These are phyloP conservation scores for Pogonognathellus flavescens DNA, from an alignment of 1,140 invertebrate genomes.

Conservation along the genomic window DNA sequence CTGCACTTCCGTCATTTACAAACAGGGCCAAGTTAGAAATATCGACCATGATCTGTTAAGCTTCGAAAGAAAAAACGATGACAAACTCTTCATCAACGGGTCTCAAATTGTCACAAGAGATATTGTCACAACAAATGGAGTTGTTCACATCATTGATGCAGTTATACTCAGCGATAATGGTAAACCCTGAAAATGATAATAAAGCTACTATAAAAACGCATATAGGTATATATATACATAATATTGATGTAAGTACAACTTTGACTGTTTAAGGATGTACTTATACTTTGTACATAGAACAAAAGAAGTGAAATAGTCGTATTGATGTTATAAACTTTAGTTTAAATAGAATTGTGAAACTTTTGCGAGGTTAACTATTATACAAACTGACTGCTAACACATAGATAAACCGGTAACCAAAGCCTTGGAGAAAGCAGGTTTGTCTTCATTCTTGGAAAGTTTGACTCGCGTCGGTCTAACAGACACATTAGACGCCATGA, in stretches of 20 bases:
- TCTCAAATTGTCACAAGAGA: constrained; percentile 71
- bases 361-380: too few species aligned
- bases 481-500: constrained; percentile 69
- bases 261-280: too few species aligned
- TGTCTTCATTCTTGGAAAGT: constrained; percentile 70
- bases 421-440: constrained; percentile 69
- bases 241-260: too few species aligned
- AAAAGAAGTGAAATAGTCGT: too few species aligned
- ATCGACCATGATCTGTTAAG: constrained; percentile 68
- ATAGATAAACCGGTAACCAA: constrained; percentile 69
- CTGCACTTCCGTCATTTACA: constrained; percentile 74
- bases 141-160: constrained; percentile 74
- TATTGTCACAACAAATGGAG: constrained; percentile 74
- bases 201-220: too few species aligned
- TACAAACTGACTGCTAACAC: too few species aligned
- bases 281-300: too few species aligned
- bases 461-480: constrained; percentile 70
- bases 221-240: too few species aligned
- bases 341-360: too few species aligned
- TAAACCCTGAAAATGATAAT: constrained; percentile 57
- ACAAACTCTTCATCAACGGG: constrained; percentile 72
- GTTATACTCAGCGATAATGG: constrained; percentile 73
- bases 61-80: constrained; percentile 73
- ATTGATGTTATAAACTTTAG: too few species aligned
- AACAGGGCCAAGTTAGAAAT: constrained; percentile 70